These are phyloP conservation scores for Poeciliopsis prolifica DNA, from an alignment of 2,113 vertebrate genomes.

Conservation along the genomic window DNA sequence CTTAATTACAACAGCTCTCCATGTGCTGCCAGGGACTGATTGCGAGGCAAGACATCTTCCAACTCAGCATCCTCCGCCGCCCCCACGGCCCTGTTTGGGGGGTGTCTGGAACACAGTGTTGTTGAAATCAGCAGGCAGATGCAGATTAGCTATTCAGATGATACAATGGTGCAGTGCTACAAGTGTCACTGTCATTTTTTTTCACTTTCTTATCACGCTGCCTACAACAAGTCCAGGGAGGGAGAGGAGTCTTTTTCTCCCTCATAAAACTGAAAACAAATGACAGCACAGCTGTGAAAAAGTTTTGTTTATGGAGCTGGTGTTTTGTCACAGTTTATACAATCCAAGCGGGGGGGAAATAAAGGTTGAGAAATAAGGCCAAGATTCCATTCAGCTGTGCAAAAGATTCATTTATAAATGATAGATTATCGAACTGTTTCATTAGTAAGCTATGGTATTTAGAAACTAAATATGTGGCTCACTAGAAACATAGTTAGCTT, in stretches of 20 bases:
- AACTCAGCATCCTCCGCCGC: conserved; percentile 30
- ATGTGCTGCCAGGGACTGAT: conserved; percentile 75
- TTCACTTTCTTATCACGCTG: conserved; percentile 50
- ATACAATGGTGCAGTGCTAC: conserved; percentile 55
- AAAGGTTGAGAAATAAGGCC: not conserved
- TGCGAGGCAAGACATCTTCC: conserved; percentile 63
- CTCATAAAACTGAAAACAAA: conserved; percentile 15
- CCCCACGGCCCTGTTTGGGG: conserved; percentile 31
- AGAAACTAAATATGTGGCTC: too few relatives aligned
- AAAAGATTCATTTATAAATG: not conserved
- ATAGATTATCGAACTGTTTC: too few relatives aligned
- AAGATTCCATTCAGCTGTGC: not conserved
- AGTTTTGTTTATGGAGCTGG: conserved; percentile 25
- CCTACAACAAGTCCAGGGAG: conserved; percentile 42
- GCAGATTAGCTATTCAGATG: conserved; percentile 68
- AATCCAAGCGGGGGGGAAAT: not conserved
- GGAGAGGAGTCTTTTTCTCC: conserved; percentile 21
- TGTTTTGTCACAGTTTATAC: conserved; percentile 18
- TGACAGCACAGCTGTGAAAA: conserved; percentile 42
- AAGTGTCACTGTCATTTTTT: conserved; percentile 58
- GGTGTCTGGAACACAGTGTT: conserved; percentile 47
- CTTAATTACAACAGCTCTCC: conserved; percentile 76
- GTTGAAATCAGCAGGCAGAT: conserved; percentile 67
- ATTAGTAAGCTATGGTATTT: too few relatives aligned
- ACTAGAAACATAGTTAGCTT: too few relatives aligned